These are phyloP conservation scores for Linnaemya tessellans DNA, from an alignment of 2,888 invertebrate genomes.

Conservation along the genomic window DNA sequence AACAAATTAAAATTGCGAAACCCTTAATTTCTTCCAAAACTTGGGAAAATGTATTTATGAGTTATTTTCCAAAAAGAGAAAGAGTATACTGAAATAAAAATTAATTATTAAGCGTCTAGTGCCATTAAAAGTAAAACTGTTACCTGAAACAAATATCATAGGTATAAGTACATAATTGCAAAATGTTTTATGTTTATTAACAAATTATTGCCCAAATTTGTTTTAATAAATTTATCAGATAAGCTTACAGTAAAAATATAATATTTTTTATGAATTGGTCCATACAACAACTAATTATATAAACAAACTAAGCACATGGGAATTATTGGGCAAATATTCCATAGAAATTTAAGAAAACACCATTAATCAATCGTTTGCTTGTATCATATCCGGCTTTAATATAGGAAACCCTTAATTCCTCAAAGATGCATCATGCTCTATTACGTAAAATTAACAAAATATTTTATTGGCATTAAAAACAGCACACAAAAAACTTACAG, in stretches of 20 bases:
- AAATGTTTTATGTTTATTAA: too few species aligned
- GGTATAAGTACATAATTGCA: too few species aligned
- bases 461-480: constrained; percentile 14
- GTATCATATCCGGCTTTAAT: constrained; percentile 26
- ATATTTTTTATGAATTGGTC: too few species aligned
- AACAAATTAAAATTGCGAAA: too few species aligned
- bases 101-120: not conserved
- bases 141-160: not conserved
- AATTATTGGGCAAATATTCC: not conserved
- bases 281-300: not conserved
- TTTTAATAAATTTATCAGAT: too few species aligned
- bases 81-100: not conserved
- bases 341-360: not conserved
- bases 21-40: too few species aligned
- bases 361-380: not conserved
- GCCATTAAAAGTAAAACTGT: not conserved
- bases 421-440: not conserved
- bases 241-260: too few species aligned
- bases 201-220: too few species aligned
- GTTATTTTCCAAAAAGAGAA: too few species aligned
- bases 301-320: too few species aligned
- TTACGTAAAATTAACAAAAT: constrained; percentile 50
- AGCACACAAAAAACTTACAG: not conserved
- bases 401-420: constrained; percentile 19
- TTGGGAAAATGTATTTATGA: too few species aligned